Conservation (phyloP, 1,140 invertebrate genomes). For the Bombus ignitus region DNA sequence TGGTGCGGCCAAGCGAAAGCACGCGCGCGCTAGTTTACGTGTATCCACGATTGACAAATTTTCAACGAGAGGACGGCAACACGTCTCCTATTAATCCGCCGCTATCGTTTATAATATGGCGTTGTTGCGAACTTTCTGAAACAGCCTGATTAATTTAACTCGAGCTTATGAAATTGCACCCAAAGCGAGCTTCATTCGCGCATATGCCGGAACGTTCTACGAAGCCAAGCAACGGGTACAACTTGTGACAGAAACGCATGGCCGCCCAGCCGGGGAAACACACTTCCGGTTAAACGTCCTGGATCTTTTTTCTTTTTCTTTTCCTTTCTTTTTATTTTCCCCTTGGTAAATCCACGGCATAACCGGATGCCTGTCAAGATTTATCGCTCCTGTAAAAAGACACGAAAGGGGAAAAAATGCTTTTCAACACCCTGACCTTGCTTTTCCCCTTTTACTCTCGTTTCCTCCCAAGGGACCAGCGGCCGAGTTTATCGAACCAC, state of each 20-base stretch:
- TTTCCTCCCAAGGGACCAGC: conserved; percentile 1
- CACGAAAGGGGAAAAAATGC: conserved; percentile 41
- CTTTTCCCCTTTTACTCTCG: conserved; percentile 30
- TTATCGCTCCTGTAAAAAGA: conserved; percentile 70
- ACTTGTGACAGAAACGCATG: conserved; percentile 21
- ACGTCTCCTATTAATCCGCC: conserved; percentile 30
- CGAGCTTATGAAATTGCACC: conserved; percentile 32
- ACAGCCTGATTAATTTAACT: conserved; percentile 48
- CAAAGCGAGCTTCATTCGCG: conserved; percentile 7
- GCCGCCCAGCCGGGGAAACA: conserved; percentile 57
- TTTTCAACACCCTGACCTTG: conserved; percentile 24
- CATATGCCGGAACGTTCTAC: conserved; percentile 11
- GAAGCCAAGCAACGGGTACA: not conserved
- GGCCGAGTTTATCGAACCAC: conserved; percentile 62
- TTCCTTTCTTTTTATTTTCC: not conserved
- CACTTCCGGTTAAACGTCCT: not conserved
- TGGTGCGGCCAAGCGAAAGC: too few species aligned
- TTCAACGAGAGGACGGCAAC: not conserved
- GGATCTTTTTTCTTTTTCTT: not conserved
- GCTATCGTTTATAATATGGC: conserved; percentile 28
- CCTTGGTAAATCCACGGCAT: conserved; percentile 59
- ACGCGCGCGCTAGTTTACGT: not conserved
- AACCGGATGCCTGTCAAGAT: conserved; percentile 63
- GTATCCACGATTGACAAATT: conserved; percentile 19
- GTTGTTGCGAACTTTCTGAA: conserved; percentile 11